Base-by-base conservation (phyloP, 2,888 invertebrate species). In the Chymomyza amoena region DNA sequence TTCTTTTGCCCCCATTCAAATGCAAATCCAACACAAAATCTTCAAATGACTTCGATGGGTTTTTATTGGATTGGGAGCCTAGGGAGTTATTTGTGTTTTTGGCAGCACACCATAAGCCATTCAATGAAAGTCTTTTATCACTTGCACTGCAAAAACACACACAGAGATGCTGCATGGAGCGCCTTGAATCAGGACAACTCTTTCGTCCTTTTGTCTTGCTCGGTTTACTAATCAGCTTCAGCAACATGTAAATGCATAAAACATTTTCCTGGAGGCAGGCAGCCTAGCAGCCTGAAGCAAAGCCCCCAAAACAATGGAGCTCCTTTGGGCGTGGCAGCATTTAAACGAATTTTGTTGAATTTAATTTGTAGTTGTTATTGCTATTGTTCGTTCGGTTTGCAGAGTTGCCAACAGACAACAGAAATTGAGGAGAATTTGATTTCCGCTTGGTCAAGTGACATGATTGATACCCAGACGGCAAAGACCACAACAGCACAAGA, bases 41-140 rank as follows among this genome's bases (percentile, higher is more conserved):
- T 87, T 85, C 70, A 84, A 84, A 85, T 87, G 88, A 85, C 83
- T 87, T 87, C 86, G 86, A 87, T 85, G 88, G 84, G 57, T 28
- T 80, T 74, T 76, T 81, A 72, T 66, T 66, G 60, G 54, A 56
- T 68, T n/a, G n/a, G 52, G 52, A 45, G 39, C 39, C 39, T 45
- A 45, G 52, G 16, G 52, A 54, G 52, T 7, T 16, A 54, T 18
- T 18, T 16, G 52, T 54, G 52, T 18, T 16, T 16, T 18, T 18
- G 18, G 18, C 52, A 54, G 52, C 52, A 54, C 18, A 20, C 54
- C 54, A 54, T 18, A 18, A 20, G 16, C 16, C 54, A 54, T 54
- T 16, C 15, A 57, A 57, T 32, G 60, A n/a, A 60, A 28, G 20
- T 16, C 72, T 70, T 67, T 78, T 78, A 78, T 79, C 78, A 77